Conservation (phyloP, 2,888 invertebrate genomes). For the Hemistola chrysoprasaria region DNA sequence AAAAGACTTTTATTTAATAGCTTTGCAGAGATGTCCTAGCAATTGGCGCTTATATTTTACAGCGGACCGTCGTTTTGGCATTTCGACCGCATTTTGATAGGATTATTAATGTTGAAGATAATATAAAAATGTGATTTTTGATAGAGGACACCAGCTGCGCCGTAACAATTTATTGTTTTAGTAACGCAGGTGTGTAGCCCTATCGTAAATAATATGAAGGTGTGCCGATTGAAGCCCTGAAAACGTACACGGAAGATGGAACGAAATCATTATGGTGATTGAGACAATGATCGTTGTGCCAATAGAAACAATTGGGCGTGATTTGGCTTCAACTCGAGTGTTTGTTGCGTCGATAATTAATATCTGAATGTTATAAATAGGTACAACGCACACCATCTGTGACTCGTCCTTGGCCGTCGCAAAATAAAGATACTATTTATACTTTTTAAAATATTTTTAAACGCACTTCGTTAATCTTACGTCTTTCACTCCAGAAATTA, state of each 20-base stretch:
- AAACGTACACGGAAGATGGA: slow-evolving; percentile 47
- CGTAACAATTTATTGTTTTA: slow-evolving; percentile 62
- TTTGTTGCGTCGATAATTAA: slow-evolving; percentile 17
- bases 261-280: slow-evolving; percentile 43
- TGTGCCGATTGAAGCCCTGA: slow-evolving; percentile 23
- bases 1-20: slow-evolving; percentile 81
- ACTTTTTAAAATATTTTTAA: slow-evolving; percentile 17
- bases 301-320: slow-evolving; percentile 65
- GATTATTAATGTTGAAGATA: slow-evolving; percentile 68
- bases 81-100: slow-evolving; percentile 68
- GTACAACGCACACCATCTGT: slow-evolving; percentile 39
- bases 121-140: slow-evolving; percentile 73
- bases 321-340: slow-evolving; percentile 42
- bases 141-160: slow-evolving; percentile 63
- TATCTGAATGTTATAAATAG: slow-evolving; percentile 47
- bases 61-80: slow-evolving; percentile 65
- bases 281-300: slow-evolving; percentile 60
- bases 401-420: slow-evolving; percentile 46
- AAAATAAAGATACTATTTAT: slow-evolving; percentile 28
- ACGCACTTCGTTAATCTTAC: slow-evolving; percentile 21
- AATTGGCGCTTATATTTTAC: slow-evolving; percentile 73
- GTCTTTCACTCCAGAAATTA: slow-evolving; percentile 20
- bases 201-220: slow-evolving; percentile 7
- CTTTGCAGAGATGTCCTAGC: slow-evolving; percentile 73
- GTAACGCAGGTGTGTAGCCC: slow-evolving; percentile 47